phyloP scores from a whole-genome alignment of 2,797 vertebrate genomes.

The Graptemys geographica region DNA sequence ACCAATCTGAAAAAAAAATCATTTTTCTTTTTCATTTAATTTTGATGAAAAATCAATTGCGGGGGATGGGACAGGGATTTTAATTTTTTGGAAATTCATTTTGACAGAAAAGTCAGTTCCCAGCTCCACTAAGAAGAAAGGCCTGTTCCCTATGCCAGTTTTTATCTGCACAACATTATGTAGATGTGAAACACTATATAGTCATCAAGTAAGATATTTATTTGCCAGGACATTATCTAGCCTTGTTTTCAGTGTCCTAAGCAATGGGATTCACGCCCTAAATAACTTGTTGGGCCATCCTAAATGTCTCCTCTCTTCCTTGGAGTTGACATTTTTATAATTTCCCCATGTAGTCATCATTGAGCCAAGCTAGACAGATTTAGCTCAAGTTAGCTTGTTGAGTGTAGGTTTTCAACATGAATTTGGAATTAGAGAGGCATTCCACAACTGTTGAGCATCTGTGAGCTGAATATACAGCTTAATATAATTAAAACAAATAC shows the following conservation, averaged over 20 bases:
- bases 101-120: neutral
- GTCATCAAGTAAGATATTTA: slow-evolving; percentile 8
- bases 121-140: neutral
- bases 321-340: slow-evolving; percentile 64
- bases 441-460: slow-evolving; percentile 22
- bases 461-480: slow-evolving; percentile 1
- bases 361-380: slow-evolving; percentile 66
- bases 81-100: slow-evolving; percentile 10
- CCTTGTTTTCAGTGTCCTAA: slow-evolving; percentile 41
- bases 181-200: slow-evolving; percentile 47
- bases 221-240: slow-evolving; percentile 50
- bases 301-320: slow-evolving; percentile 67
- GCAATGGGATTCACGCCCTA: slow-evolving; percentile 44
- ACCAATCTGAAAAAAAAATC: neutral
- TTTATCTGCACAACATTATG: neutral
- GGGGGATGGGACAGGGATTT: no score
- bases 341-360: slow-evolving; percentile 68
- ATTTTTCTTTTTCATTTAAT: slow-evolving; percentile 26
- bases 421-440: slow-evolving; percentile 26
- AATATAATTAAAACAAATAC: slow-evolving; percentile 20
- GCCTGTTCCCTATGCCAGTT: slow-evolving; percentile 11
- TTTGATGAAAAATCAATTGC: neutral
- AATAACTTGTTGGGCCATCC: slow-evolving; percentile 40
- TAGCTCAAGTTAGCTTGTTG: slow-evolving; percentile 70
- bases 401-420: slow-evolving; percentile 53